Evolutionary conservation across 2,888 invertebrate genomes (phyloP), one percentile per base, ranked within the genome.

Genomic region (Chaetogeoica ovagalla): DNA sequence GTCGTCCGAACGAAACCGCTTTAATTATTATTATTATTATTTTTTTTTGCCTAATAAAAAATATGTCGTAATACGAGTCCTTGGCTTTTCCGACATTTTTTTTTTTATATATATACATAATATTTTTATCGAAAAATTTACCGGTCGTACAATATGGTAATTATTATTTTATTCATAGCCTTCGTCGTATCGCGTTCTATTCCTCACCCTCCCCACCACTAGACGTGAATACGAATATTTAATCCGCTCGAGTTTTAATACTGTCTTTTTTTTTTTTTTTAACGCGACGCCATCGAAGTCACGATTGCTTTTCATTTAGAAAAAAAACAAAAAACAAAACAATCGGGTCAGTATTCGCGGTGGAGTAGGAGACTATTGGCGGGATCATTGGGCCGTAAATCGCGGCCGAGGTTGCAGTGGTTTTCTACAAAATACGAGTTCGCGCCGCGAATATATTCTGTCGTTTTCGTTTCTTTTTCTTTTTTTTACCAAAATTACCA

Each of bases 231-330:
- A 30, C 30, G 4, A 30, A 30, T 30, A 30, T 30, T 30, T 30
- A 30, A 30, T 30, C 30, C 30, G 30, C 4, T 30, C 30, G 43
- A 43, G 43, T 6, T 39, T 39, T 39, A 39, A 39, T 39, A 43
- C 9, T 43, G 6, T 9, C 1, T 9, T 43, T 9, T 9, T 43
- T n/a, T n/a, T n/a, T n/a, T n/a, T n/a, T 39, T 39, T 39, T 8
- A 39, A 13, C 48, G 48, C 48, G 48, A 21, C 17, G 55, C 9
- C 11, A 52, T n/a, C 37, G 30, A 43, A 75, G 74, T 75, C 65
- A 75, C 65, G 65, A 75, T 75, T 43, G 65, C 39, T 66, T 75
- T 57, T 66, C 21, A 57, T 65, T 65, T n/a, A n/a, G n/a, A n/a
- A n/a, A n/a, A n/a, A 39, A 39, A 39, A 39, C 4, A 39, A 43